Base-by-base conservation (phyloP, 2,888 invertebrate genomes). In the Scaptomyza tumidula region DNA sequence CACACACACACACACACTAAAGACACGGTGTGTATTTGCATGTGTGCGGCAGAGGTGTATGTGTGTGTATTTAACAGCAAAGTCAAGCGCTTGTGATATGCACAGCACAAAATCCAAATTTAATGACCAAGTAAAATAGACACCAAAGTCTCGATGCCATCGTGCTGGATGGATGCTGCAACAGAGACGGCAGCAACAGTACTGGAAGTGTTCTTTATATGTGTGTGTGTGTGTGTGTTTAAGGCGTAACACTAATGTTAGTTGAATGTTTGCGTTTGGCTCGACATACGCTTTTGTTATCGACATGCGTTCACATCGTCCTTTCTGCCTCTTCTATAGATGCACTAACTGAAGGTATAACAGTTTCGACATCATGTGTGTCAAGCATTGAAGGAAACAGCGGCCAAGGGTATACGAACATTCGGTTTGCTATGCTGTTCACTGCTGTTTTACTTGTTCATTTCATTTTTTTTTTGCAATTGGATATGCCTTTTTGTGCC, bases 101-200 rank as follows among this genome's bases (percentile, higher is more conserved):
- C 82, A 75, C 50, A 68, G 86, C 83, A 78, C 78, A 86, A 83
- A 83, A 83, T 86, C 86, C 77, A 83, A 83, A 83, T 83, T 86
- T 83, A 83, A 83, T 83, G 83, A 86, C 83, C 86, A 86, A 81
- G 84, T 84, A 86, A 86, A 83, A 81, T 84, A 86, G 83, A 86
- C 86, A 86, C 70, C 78, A 67, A 66, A 75, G 65, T 78, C 61
- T 78, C 61, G 43, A 53, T 14, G 31, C 27, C 14, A 58, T 43
- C 33, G 2, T 33, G 31, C n/a, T n/a, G n/a, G 3, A 16, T 39
- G 53, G 49, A 71, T 67, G 71, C 50, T 59, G 71, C 56, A 59
- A 43, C 48, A 62, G 35, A 41, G 31, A 16, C 19, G 14, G 10
- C 6, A 29, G 27, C 27, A 29, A 6, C 27, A 41, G 46, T 64